These are phyloP conservation scores for Nesidiocoris tenuis DNA, from an alignment of 2,888 invertebrate genomes.

Conservation along the genomic window DNA sequence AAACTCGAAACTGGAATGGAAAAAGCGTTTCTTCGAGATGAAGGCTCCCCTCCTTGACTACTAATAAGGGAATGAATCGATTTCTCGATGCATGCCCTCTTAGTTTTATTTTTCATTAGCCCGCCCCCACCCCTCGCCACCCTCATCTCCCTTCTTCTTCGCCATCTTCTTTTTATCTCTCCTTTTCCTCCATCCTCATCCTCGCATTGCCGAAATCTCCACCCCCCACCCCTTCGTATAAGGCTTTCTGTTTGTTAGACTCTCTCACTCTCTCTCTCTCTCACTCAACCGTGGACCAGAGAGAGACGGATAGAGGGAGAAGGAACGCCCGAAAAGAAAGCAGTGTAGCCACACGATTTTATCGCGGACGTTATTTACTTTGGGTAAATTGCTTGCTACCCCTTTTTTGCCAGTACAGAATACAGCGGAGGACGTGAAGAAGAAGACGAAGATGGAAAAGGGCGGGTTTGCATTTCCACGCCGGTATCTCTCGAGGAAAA, in stretches of 20 bases:
- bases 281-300: background rate
- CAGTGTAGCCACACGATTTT: slow-evolving; percentile 41
- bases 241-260: too few relatives aligned
- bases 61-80: slow-evolving; percentile 51
- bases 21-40: background rate
- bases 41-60: slow-evolving; percentile 25
- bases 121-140: slow-evolving; percentile 53
- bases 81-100: slow-evolving; percentile 60
- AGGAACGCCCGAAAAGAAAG: background rate
- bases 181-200: too few relatives aligned
- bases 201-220: too few relatives aligned
- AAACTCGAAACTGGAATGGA: background rate
- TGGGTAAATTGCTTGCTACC: slow-evolving; percentile 43
- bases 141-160: slow-evolving; percentile 36
- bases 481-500: slow-evolving; percentile 23
- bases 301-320: background rate
- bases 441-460: background rate
- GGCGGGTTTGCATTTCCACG: background rate
- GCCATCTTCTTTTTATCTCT: slow-evolving; percentile 26
- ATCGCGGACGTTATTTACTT: slow-evolving; percentile 44
- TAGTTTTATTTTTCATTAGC: slow-evolving; percentile 60
- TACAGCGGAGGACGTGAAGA: background rate
- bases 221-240: too few relatives aligned
- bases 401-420: background rate
- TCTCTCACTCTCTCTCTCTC: background rate